phyloP scores from a whole-genome alignment of 1,140 invertebrate species.

The Globodera ellingtonae region DNA sequence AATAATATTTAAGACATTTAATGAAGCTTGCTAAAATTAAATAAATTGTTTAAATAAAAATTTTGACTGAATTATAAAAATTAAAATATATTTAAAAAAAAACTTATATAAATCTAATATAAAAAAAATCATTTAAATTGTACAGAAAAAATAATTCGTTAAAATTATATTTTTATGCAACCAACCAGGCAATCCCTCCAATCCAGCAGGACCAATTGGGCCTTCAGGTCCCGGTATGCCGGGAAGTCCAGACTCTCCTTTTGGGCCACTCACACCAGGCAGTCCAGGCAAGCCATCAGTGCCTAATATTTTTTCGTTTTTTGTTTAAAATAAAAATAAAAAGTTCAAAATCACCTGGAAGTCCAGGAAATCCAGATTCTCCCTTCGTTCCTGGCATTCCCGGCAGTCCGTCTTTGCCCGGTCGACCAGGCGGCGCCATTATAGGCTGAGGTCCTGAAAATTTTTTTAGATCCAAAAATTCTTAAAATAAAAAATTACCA shows the following conservation, averaged over 20 bases:
- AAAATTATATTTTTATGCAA: no score
- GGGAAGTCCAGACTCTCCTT: conserved; percentile 52
- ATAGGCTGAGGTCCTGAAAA: neutral
- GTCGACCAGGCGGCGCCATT: conserved; percentile 65
- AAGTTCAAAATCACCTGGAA: conserved; percentile 61
- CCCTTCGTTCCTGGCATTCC: conserved; percentile 68
- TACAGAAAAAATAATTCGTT: no score
- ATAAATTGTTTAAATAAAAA: no score
- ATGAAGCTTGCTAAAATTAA: no score
- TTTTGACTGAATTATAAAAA: no score
- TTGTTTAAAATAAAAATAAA: neutral
- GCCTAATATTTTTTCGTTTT: neutral
- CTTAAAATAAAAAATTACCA: neutral
- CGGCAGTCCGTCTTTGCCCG: conserved; percentile 69
- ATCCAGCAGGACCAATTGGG: conserved; percentile 31
- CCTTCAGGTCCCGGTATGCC: conserved; percentile 52
- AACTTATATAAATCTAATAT: no score
- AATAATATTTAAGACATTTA: no score
- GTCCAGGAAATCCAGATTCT: conserved; percentile 72
- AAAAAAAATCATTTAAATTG: no score
- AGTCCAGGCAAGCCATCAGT: conserved; percentile 50
- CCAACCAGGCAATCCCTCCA: conserved; percentile 31
- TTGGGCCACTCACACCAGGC: conserved; percentile 55
- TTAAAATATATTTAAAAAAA: no score
- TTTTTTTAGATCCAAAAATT: neutral